Percentiles rank a stretch among this genome's conserved stretches.
Conservation (phyloP, 1,140 invertebrate species). For the Holcopasites calliopsidis region DNA sequence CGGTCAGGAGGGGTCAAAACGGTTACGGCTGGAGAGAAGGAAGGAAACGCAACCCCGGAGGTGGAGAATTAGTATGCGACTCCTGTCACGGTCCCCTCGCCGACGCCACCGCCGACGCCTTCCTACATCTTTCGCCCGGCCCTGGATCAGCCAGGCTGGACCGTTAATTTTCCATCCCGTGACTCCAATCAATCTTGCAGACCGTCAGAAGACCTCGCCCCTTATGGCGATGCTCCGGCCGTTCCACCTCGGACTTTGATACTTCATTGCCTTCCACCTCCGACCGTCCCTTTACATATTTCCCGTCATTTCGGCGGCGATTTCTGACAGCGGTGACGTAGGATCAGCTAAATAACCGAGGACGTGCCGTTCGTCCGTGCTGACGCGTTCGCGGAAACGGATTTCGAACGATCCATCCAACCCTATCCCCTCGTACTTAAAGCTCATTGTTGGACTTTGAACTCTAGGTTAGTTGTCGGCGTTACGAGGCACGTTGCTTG, state of each 20-base stretch:
- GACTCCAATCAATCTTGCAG: slow-evolving; percentile 78
- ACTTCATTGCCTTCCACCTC: slow-evolving; percentile 40
- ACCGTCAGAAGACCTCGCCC: slow-evolving; percentile 71
- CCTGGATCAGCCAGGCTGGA: slow-evolving; percentile 65
- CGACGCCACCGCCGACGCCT: slow-evolving; percentile 45
- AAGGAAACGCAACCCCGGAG: slow-evolving; percentile 10
- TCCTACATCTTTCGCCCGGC: slow-evolving; percentile 56
- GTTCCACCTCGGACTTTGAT: slow-evolving; percentile 51
- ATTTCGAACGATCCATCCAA: background rate
- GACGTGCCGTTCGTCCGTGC: slow-evolving; percentile 44
- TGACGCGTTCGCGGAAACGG: slow-evolving; percentile 21
- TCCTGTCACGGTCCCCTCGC: slow-evolving; percentile 66
- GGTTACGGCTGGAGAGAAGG: slow-evolving; percentile 10
- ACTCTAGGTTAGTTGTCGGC: background rate
- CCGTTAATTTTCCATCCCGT: slow-evolving; percentile 79
- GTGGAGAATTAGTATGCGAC: slow-evolving; percentile 74
- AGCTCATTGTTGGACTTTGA: background rate
- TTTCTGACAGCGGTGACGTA: slow-evolving; percentile 47
- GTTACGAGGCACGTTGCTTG: background rate
- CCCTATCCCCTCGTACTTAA: background rate
- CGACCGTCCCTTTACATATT: slow-evolving; percentile 17
- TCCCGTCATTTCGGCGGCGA: slow-evolving; percentile 48
- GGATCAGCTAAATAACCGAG: slow-evolving; percentile 49
- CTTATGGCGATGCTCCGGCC: slow-evolving; percentile 51
- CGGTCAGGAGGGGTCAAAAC: slow-evolving; percentile 46